A percentile compares a stretch with the other conserved stretches of the same genome.
Evolutionary conservation across 2,888 invertebrate species (phyloP).

Genomic region (Rhagonycha fulva): DNA sequence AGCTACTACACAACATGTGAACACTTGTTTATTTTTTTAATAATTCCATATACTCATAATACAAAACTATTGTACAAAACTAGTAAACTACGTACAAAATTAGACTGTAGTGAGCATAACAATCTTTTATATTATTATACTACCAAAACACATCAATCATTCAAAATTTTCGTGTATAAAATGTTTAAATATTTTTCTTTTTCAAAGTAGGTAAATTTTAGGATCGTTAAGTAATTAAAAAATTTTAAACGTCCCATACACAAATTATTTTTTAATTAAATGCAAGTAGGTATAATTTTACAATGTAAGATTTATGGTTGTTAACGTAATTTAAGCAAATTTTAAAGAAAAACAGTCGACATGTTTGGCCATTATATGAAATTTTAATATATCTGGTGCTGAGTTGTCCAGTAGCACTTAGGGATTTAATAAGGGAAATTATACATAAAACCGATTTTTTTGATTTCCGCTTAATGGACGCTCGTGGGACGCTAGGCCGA

Average conservation of each 20-base stretch:
- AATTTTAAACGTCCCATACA: not conserved
- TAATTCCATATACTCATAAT: constrained; percentile 45
- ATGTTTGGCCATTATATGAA: constrained; percentile 24
- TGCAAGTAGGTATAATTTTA: constrained; percentile 17
- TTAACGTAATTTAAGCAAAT: constrained; percentile 28
- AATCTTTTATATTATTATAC: constrained; percentile 44
- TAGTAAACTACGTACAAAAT: constrained; percentile 62
- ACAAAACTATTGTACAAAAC: constrained; percentile 64
- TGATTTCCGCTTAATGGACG: too few relatives aligned
- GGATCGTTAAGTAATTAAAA: not conserved
- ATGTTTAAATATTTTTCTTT: constrained; percentile 10
- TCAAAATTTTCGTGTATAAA: constrained; percentile 39
- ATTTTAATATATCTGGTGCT: not conserved
- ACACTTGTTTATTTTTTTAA: constrained; percentile 40
- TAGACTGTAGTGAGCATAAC: constrained; percentile 53
- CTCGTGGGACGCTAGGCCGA: too few relatives aligned
- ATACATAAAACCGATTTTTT: too few relatives aligned
- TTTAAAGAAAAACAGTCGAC: constrained; percentile 25
- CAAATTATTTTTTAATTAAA: constrained; percentile 12
- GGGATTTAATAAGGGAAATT: too few relatives aligned
- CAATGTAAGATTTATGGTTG: constrained; percentile 5
- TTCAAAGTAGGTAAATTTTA: not conserved
- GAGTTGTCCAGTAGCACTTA: too few relatives aligned
- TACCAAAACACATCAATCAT: constrained; percentile 38
- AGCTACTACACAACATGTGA: constrained; percentile 51